phyloP scores from a whole-genome alignment of 53 echinoderm and acorn worm genomes.

The Holothuria leucospilota region DNA sequence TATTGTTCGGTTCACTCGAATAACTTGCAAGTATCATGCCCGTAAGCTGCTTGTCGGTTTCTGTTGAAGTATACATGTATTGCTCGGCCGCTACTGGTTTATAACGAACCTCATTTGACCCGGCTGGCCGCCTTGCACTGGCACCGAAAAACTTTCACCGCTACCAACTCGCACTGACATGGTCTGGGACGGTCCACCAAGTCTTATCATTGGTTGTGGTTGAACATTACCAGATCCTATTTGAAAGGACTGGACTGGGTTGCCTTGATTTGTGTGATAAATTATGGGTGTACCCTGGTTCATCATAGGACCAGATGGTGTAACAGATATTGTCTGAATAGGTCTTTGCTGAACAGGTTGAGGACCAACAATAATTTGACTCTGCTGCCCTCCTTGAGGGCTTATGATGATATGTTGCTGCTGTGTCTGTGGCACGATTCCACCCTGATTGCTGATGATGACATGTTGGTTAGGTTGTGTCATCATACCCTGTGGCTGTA shows the following conservation, averaged over 20 bases:
- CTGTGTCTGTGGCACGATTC: background rate
- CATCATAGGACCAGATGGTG: constrained; percentile 10
- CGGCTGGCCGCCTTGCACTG: constrained; percentile 22
- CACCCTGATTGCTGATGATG: constrained; percentile 23
- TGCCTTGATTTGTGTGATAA: constrained; percentile 8
- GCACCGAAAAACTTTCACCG: background rate
- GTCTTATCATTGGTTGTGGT: constrained; percentile 14
- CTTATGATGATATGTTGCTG: background rate
- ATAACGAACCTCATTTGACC: constrained; percentile 42
- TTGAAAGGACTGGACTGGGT: constrained; percentile 30
- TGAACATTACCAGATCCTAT: background rate
- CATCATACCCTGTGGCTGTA: constrained; percentile 11
- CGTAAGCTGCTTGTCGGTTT: too few relatives aligned
- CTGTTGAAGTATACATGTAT: too few relatives aligned
- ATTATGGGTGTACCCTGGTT: constrained; percentile 12
- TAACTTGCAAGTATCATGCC: too few relatives aligned
- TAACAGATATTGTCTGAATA: constrained; percentile 19
- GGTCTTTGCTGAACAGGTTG: constrained; percentile 22
- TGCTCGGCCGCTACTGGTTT: constrained; percentile 3
- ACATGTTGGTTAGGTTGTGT: constrained; percentile 16
- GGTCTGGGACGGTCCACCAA: constrained; percentile 8
- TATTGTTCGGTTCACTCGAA: too few relatives aligned
- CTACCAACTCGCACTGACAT: constrained; percentile 23
- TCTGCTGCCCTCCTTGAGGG: background rate
- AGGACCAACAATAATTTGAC: constrained; percentile 20